Base-by-base conservation (phyloP, 2,797 vertebrate genomes). In the Cirrhinus mrigala region DNA sequence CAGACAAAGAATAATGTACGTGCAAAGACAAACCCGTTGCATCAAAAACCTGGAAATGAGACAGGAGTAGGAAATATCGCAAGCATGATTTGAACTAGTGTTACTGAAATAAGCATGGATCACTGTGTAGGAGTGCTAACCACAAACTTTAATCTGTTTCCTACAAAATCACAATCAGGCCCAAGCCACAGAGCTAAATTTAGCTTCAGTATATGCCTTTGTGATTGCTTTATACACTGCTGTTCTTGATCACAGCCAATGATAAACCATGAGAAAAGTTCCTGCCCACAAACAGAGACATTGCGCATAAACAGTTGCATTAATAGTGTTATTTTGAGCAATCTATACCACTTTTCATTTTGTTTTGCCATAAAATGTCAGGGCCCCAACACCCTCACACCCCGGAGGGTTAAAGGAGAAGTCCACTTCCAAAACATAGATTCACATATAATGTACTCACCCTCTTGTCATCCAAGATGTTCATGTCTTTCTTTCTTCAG, bases 1-100 rank as follows among this genome's bases (percentile, higher is more conserved):
- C 71, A 78, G 18, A 83, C 80, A 83, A 74, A 85, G 81, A 52
- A 37, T 86, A 84, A 82, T 79, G 70, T 71, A 81, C 12, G 40
- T 58, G 50, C 75, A 69, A 84, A 54, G 58, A 60, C 70, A 73
- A 78, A 69, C 16, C 33, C 48, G 46, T 60, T 37, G 52, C 60
- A 70, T 70, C 37, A 24, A 75, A 10, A 58, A 46, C 81, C 40
- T 71, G 56, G 78, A 76, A 76, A 56, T 4, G 74, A 76, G 52
- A 80, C 24, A 9, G 27, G 27, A 80, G n/a, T 29, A 33, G 27
- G 9, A 52, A 50, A 80, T 68, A 62, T 68, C 11, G 48, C 62
- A 10, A 80, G 78, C 44, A 62, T 68, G 27, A 68, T 52, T 29
- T 80, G 44, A 60, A 44, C 22, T 60, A 52, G 75, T 44, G 54